A percentile compares a stretch with the other conserved stretches of the same genome.
phyloP scores from a whole-genome alignment of 1,140 invertebrate genomes.

The Aphaenogaster rudis region DNA sequence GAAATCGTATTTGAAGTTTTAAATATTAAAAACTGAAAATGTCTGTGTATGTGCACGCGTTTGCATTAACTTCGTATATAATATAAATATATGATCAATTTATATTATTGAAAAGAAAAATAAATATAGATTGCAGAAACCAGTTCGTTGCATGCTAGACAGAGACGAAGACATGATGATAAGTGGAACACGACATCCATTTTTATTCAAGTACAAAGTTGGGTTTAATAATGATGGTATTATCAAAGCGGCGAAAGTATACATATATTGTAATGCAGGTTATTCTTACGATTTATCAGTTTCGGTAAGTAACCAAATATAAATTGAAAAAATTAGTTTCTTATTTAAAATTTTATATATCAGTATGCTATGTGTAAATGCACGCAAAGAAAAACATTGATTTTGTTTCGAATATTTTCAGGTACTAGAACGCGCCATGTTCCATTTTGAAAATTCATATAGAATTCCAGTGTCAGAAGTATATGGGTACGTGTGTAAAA shows the following conservation, averaged over 20 bases:
- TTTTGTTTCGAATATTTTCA: slow-evolving; percentile 87
- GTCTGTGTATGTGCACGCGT: too few relatives aligned
- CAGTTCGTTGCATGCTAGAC: slow-evolving; percentile 96
- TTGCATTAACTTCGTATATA: not conserved
- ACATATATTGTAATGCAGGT: slow-evolving; percentile 95
- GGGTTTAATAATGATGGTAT: slow-evolving; percentile 92
- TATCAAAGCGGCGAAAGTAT: slow-evolving; percentile 90
- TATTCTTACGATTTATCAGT: slow-evolving; percentile 94
- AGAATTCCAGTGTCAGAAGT: slow-evolving; percentile 91
- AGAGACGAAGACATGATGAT: slow-evolving; percentile 98
- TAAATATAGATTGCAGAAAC: slow-evolving; percentile 89
- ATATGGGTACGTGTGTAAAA: slow-evolving; percentile 92
- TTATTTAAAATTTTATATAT: not conserved
- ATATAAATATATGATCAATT: slow-evolving; percentile 12
- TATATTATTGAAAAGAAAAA: not conserved
- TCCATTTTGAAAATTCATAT: slow-evolving; percentile 94
- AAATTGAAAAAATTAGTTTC: slow-evolving; percentile 3
- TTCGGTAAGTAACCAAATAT: slow-evolving; percentile 88
- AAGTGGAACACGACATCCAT: slow-evolving; percentile 96
- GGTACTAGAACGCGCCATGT: slow-evolving; percentile 93
- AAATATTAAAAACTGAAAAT: not conserved
- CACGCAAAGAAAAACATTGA: slow-evolving; percentile 19
- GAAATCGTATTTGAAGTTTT: not conserved
- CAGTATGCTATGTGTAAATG: not conserved
- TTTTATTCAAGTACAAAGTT: slow-evolving; percentile 95